Conservation (phyloP, 2,888 invertebrate species). For the Tigriopus californicus region DNA sequence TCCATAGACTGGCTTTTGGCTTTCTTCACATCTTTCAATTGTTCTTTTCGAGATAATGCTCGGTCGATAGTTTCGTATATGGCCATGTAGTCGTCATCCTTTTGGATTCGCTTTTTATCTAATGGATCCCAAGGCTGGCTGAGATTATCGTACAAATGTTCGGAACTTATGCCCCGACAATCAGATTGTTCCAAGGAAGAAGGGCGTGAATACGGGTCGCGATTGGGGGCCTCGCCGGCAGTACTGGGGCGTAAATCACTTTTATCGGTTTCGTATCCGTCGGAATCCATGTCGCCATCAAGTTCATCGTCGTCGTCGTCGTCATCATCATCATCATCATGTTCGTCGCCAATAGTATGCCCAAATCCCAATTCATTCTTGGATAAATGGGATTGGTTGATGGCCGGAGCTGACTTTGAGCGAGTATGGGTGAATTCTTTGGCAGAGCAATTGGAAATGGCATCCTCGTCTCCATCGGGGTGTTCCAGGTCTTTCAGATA, state of each 20-base stretch:
- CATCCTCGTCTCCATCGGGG: background rate
- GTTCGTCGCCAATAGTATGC: background rate
- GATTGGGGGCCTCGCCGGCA: background rate
- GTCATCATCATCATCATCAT: background rate
- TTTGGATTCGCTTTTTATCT: background rate
- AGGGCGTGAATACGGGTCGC: background rate
- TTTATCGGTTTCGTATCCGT: background rate
- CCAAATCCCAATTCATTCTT: background rate
- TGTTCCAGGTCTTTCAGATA: background rate
- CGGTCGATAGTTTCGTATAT: constrained; percentile 16
- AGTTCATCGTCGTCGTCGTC: background rate
- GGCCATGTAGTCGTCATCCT: constrained; percentile 12
- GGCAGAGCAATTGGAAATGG: constrained; percentile 7
- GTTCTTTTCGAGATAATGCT: background rate
- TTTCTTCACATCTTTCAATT: background rate
- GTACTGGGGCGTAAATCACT: too few relatives aligned
- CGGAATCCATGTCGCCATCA: background rate
- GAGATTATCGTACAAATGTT: background rate
- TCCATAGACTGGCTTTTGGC: constrained; percentile 15
- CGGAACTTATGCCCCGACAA: background rate
- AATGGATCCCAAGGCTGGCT: background rate
- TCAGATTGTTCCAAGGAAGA: too few relatives aligned
- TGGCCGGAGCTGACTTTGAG: constrained; percentile 22
- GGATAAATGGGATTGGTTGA: background rate
- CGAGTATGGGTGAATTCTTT: constrained; percentile 21